Evolutionary conservation across 2,888 invertebrate genomes (phyloP).

Genomic region (Caenorhabditis imperialis): DNA sequence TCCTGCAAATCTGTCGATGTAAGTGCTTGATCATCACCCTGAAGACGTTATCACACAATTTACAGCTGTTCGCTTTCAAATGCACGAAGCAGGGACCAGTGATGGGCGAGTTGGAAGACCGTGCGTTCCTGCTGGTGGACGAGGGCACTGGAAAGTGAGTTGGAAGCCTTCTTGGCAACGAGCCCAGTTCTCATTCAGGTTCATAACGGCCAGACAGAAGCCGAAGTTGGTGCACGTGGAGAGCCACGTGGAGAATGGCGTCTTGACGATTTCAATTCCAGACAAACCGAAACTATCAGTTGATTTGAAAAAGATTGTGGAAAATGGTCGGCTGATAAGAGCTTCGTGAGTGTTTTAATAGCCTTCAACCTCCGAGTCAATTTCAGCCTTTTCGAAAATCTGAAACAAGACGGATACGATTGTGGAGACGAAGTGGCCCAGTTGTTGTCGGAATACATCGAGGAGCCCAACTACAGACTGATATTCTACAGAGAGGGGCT

Average conservation of each 20-base stretch:
- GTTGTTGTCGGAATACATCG: constrained; percentile 49
- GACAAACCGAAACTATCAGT: constrained; percentile 15
- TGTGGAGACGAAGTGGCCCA: constrained; percentile 59
- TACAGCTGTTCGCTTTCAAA: constrained; percentile 61
- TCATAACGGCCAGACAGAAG: constrained; percentile 59
- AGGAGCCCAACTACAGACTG: constrained; percentile 54
- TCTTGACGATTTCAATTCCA: constrained; percentile 26
- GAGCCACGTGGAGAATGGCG: constrained; percentile 30
- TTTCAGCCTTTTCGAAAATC: constrained; percentile 57
- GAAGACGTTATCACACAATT: background rate
- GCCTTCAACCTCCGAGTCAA: background rate
- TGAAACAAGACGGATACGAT: constrained; percentile 60
- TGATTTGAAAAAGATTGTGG: constrained; percentile 40
- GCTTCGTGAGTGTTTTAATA: constrained; percentile 43
- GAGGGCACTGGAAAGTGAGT: constrained; percentile 51
- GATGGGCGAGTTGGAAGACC: constrained; percentile 52
- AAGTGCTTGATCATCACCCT: background rate
- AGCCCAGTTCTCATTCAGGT: too few species aligned
- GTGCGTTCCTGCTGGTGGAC: constrained; percentile 55
- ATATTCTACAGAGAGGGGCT: constrained; percentile 42
- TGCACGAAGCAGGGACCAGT: constrained; percentile 50
- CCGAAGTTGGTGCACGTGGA: constrained; percentile 51
- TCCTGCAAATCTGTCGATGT: constrained; percentile 49
- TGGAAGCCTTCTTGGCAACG: too few species aligned
- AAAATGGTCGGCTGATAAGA: constrained; percentile 36